Base-by-base conservation (phyloP, 2,797 vertebrate species). In the Sebastes nivosus region DNA sequence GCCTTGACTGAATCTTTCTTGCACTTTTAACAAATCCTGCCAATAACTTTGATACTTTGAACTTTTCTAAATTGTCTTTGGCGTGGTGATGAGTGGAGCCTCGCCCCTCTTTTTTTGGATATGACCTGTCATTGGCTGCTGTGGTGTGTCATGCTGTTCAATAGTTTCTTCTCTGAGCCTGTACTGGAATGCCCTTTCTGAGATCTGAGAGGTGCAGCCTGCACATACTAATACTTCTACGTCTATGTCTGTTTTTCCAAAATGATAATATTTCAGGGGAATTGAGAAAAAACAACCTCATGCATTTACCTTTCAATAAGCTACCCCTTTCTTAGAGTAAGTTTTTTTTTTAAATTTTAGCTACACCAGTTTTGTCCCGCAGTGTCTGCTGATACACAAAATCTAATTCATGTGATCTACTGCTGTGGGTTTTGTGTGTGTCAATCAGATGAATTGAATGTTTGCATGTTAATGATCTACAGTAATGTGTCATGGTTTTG, bases 61-160 rank as follows among this genome's bases (percentile, higher is more conserved):
- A 82, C 77, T 86, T 50, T 54, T 88, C 29, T 80, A 57, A 79
- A 80, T 81, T 79, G 63, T 77, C 79, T 86, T 77, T 87, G 81
- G 64, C 50, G 77, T 81, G 75, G 77, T 80, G 73, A 81, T 81
- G 81, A 87, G 86, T 78, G 87, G 79, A 87, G 79, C 78, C 77
- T 84, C 34, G 77, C 81, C 46, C 42, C 42, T 82, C 79, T 88
- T 88, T 86, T 88, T 88, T 86, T 90, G 85, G 86, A 90, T 81
- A 71, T 86, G 78, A 79, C 86, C 92, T 91, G 63, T 94, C 85
- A 75, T 86, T 96, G 95, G 95, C 96, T 96, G 96, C 95, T 97
- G 97, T 97, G 97, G 97, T 97, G 97, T 99, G 98, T 98, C 98
- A 99, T 99, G 98, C 98, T 98, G 97, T 99, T 97, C 97, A 93